Evolutionary conservation across 2,888 invertebrate genomes (phyloP).

Genomic region (Altica lythri): DNA sequence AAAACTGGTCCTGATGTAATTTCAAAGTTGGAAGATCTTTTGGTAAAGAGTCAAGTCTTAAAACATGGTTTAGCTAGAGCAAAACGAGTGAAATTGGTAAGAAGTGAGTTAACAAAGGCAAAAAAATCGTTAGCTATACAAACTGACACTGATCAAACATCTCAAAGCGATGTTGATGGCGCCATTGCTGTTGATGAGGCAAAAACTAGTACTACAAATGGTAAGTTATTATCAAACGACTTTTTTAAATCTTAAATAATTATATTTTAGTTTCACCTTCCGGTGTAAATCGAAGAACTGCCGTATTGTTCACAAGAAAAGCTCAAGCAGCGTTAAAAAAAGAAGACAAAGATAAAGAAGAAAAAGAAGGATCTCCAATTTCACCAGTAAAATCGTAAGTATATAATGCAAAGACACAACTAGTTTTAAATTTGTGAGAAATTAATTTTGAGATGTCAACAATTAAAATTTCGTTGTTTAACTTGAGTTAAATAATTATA

Average conservation of each 20-base stretch:
- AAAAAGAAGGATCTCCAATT: slow-evolving; percentile 54
- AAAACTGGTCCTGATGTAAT: slow-evolving; percentile 55
- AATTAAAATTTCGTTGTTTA: no score
- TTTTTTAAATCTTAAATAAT: no score
- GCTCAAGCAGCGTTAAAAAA: slow-evolving; percentile 62
- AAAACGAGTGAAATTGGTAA: slow-evolving; percentile 64
- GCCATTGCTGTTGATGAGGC: slow-evolving; percentile 31
- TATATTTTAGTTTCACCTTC: slow-evolving; percentile 60
- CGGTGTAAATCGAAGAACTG: slow-evolving; percentile 72
- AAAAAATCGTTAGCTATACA: slow-evolving; percentile 51
- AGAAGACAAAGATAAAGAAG: slow-evolving; percentile 55
- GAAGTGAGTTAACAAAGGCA: slow-evolving; percentile 63
- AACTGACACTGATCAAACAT: slow-evolving; percentile 41
- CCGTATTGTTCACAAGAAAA: slow-evolving; percentile 78
- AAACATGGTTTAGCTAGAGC: slow-evolving; percentile 64
- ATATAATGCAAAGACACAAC: no score
- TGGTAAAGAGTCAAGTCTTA: slow-evolving; percentile 66
- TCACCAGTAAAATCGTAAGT: slow-evolving; percentile 48
- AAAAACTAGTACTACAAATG: slow-evolving; percentile 36
- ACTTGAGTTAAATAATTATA: no score
- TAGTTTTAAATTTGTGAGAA: no score
- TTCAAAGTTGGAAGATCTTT: slow-evolving; percentile 63
- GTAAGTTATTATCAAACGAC: no score
- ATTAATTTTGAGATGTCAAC: no score
- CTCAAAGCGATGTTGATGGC: slow-evolving; percentile 50